These are phyloP conservation scores for Dione juno DNA, from an alignment of 2,888 invertebrate genomes.

Conservation along the genomic window DNA sequence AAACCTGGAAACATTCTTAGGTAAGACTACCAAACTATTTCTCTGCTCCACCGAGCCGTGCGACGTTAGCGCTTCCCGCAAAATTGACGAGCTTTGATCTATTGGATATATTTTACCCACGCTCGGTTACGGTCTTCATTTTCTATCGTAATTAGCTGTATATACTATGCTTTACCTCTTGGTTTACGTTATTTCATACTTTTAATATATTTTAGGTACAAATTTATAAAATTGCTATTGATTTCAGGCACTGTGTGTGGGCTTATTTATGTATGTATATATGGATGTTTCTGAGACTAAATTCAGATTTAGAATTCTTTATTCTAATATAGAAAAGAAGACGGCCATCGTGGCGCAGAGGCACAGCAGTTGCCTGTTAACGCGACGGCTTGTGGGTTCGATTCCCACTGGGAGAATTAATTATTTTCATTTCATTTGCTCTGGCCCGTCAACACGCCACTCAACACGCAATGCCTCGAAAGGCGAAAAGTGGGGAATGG, in stretches of 20 bases:
- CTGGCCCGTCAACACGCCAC: no score
- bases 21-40: constrained; percentile 14
- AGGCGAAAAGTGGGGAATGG: no score
- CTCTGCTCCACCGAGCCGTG: constrained; percentile 13
- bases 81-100: constrained; percentile 29
- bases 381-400: no score
- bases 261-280: no score
- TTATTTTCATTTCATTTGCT: no score
- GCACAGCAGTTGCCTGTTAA: no score
- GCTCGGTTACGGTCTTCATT: constrained; percentile 8
- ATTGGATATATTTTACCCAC: constrained; percentile 18
- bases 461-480: no score
- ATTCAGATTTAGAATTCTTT: no score
- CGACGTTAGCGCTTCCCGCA: constrained; percentile 16
- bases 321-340: no score
- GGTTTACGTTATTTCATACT: not conserved
- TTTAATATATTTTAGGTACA: not conserved
- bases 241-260: not conserved
- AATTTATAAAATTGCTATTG: not conserved
- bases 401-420: no score
- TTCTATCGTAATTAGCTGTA: constrained; percentile 2
- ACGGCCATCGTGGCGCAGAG: no score
- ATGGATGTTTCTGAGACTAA: no score
- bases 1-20: constrained; percentile 7
- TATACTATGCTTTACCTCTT: not conserved